A percentile compares a stretch with the other conserved stretches of the same genome.
Evolutionary conservation across 2,888 invertebrate species (phyloP).

Genomic region (Harmothoe impar): DNA sequence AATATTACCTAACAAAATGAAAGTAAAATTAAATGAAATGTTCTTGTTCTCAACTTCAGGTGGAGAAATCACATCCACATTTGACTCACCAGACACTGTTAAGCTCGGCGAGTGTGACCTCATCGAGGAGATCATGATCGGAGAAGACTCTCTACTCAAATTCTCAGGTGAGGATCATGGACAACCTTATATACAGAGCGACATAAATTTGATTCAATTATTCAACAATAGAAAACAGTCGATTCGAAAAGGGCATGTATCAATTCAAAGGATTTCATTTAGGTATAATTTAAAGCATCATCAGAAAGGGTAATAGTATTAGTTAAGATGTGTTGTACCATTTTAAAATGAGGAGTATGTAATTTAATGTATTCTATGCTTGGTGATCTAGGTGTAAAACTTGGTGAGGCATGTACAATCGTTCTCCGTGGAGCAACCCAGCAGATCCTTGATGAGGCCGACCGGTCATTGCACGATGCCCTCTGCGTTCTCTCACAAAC

Average conservation of each 20-base stretch:
- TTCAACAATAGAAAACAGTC: too few relatives aligned
- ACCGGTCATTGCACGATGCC: slow-evolving; percentile 98
- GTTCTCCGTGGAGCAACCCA: slow-evolving; percentile 98
- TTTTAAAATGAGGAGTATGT: too few relatives aligned
- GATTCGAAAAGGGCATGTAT: too few relatives aligned
- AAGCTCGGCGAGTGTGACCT: slow-evolving; percentile 96
- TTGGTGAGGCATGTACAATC: slow-evolving; percentile 98
- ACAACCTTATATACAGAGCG: background rate
- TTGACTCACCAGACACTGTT: slow-evolving; percentile 95
- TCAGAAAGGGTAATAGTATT: too few relatives aligned
- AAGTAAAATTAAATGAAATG: too few relatives aligned
- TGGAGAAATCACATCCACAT: slow-evolving; percentile 99
- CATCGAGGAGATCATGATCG: slow-evolving; percentile 99
- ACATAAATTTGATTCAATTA: too few relatives aligned
- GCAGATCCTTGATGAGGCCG: slow-evolving; percentile 99
- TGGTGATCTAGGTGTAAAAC: slow-evolving; percentile 89
- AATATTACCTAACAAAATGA: too few relatives aligned
- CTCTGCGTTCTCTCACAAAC: slow-evolving; percentile 98
- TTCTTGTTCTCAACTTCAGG: slow-evolving; percentile 77
- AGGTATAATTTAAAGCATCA: too few relatives aligned
- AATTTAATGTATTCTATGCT: too few relatives aligned
- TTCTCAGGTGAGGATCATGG: slow-evolving; percentile 88
- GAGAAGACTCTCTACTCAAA: slow-evolving; percentile 96
- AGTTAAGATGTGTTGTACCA: too few relatives aligned
- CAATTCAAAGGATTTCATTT: too few relatives aligned